Evolutionary conservation across 2,888 invertebrate species (phyloP).

Genomic region (Cosmia pyralina): DNA sequence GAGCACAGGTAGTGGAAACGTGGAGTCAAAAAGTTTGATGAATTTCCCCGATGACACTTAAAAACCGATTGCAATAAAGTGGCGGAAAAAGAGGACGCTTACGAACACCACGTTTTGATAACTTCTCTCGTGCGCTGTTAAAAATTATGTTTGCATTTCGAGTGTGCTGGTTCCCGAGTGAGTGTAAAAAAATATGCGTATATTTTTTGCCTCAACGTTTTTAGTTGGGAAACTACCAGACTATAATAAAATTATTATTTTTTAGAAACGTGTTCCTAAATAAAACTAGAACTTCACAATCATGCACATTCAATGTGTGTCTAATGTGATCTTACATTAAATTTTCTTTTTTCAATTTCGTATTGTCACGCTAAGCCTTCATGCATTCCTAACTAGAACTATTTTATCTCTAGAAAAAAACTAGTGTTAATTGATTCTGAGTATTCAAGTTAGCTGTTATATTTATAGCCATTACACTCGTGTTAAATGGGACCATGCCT

Average conservation of each 20-base stretch:
- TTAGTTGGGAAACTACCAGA: constrained; percentile 33
- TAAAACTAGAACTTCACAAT: constrained; percentile 37
- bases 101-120: constrained; percentile 55
- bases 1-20: constrained; percentile 3
- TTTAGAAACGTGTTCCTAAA: constrained; percentile 27
- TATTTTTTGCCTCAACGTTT: constrained; percentile 29
- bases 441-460: constrained; percentile 34
- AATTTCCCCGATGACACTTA: constrained; percentile 54
- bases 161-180: constrained; percentile 46
- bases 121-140: constrained; percentile 45
- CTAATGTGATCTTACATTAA: constrained; percentile 40
- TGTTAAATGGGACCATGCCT: constrained; percentile 44
- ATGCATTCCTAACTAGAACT: constrained; percentile 36
- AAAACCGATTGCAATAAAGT: constrained; percentile 55
- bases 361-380: constrained; percentile 47
- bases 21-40: constrained; percentile 31
- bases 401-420: constrained; percentile 45
- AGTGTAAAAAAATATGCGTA: constrained; percentile 34
- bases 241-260: background rate
- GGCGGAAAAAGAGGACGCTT: constrained; percentile 53
- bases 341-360: constrained; percentile 46
- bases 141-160: constrained; percentile 58
- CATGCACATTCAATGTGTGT: constrained; percentile 38
- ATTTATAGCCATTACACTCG: constrained; percentile 41
- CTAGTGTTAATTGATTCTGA: constrained; percentile 19